Evolutionary conservation across 2,888 invertebrate genomes (phyloP).

Genomic region (Bedellia somnulentella): DNA sequence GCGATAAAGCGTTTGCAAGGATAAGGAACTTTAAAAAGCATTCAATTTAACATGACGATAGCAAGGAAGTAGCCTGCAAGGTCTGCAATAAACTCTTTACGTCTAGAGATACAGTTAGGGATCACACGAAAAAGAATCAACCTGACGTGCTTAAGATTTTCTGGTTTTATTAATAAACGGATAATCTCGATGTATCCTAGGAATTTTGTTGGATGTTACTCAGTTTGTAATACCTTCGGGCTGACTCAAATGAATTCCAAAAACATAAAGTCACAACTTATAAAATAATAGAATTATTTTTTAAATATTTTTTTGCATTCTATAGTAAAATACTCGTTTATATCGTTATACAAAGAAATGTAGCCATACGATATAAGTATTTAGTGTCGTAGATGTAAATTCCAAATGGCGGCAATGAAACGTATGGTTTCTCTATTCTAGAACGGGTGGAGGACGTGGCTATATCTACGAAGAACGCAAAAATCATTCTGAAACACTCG

Average conservation of each 20-base stretch:
- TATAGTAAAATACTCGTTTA: too few relatives aligned
- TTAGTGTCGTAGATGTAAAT: neutral
- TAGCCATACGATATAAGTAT: neutral
- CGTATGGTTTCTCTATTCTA: neutral
- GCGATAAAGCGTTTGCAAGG: slow-evolving; percentile 8
- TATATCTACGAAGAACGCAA: slow-evolving; percentile 5
- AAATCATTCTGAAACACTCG: slow-evolving; percentile 8
- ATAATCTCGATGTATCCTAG: too few relatives aligned
- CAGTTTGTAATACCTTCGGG: too few relatives aligned
- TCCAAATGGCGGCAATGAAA: neutral
- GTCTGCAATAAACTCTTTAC: slow-evolving; percentile 8
- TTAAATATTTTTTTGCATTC: too few relatives aligned
- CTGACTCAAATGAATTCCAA: too few relatives aligned
- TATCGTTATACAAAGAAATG: neutral
- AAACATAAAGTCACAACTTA: too few relatives aligned
- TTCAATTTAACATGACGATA: slow-evolving; percentile 10
- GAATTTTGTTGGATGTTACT: too few relatives aligned
- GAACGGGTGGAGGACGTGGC: too few relatives aligned
- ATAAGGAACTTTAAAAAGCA: slow-evolving; percentile 6
- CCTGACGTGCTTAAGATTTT: slow-evolving; percentile 6
- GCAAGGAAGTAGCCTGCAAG: slow-evolving; percentile 8
- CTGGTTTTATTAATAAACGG: too few relatives aligned
- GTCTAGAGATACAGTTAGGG: slow-evolving; percentile 2
- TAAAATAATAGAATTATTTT: too few relatives aligned
- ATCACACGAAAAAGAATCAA: slow-evolving; percentile 10